These are phyloP conservation scores for Achlya flavicornis DNA, from an alignment of 2,888 invertebrate species.

Conservation along the genomic window DNA sequence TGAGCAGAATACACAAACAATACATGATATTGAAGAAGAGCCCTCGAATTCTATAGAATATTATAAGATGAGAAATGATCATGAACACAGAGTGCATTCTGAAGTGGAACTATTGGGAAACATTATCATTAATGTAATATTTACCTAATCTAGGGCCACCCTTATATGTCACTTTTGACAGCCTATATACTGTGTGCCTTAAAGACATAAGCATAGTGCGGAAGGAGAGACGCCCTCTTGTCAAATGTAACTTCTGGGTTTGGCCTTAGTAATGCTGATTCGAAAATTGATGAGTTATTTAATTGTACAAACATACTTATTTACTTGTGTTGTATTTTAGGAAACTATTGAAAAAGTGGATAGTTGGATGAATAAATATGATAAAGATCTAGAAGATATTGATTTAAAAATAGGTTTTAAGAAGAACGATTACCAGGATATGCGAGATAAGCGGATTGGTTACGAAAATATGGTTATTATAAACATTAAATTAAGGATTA, in stretches of 20 bases:
- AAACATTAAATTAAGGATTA: background rate
- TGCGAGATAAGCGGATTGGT: constrained; percentile 35
- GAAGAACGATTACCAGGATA: constrained; percentile 61
- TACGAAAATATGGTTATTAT: constrained; percentile 40
- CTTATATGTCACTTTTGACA: too few species aligned
- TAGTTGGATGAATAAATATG: constrained; percentile 72
- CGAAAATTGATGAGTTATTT: too few species aligned
- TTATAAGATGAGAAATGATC: constrained; percentile 56
- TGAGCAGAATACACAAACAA: constrained; percentile 60
- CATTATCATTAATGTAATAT: constrained; percentile 62
- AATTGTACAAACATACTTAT: background rate
- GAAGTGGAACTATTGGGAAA: constrained; percentile 70
- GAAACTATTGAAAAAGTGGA: constrained; percentile 67
- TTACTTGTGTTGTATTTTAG: constrained; percentile 35
- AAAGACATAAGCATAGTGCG: too few species aligned
- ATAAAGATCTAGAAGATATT: constrained; percentile 65
- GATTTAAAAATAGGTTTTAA: constrained; percentile 69
- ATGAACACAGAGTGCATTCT: constrained; percentile 67
- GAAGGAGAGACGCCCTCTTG: too few species aligned
- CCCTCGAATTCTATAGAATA: constrained; percentile 47
- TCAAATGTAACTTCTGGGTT: too few species aligned
- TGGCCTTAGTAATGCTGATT: too few species aligned
- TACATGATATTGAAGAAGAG: constrained; percentile 45
- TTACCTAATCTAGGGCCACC: background rate
- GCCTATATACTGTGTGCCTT: too few species aligned